These are phyloP conservation scores for Craseonycteris thonglongyai DNA, from an alignment of 2,113 vertebrate genomes.

Conservation along the genomic window DNA sequence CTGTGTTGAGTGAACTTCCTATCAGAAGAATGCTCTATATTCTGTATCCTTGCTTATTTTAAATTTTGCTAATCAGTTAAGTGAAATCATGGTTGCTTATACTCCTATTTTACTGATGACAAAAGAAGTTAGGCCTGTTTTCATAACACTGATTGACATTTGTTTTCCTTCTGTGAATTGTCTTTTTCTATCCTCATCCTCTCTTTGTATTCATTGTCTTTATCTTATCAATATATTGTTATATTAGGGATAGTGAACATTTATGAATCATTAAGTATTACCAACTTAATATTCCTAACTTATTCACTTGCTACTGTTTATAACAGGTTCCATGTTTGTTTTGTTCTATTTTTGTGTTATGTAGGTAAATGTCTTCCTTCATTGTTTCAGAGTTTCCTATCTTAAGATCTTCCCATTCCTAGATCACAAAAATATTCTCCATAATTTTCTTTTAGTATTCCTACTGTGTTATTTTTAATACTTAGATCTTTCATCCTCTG, in stretches of 20 bases:
- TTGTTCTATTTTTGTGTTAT: not conserved
- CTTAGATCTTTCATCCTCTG: not conserved
- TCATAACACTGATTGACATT: not conserved
- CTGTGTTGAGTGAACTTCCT: accelerated
- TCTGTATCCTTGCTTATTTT: too few relatives aligned
- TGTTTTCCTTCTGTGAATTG: not conserved
- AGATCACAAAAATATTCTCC: not conserved
- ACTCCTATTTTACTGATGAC: not conserved
- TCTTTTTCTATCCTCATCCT: not conserved
- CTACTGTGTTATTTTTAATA: not conserved
- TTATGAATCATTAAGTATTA: not conserved
- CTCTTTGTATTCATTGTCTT: not conserved
- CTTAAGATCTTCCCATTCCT: not conserved
- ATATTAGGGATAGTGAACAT: not conserved
- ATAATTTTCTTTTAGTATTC: not conserved
- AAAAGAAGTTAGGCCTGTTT: not conserved
- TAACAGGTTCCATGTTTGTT: not conserved
- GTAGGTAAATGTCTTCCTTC: not conserved
- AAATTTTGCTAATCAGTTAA: not conserved
- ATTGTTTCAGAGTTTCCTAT: not conserved
- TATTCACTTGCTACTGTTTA: not conserved
- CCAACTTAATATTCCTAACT: not conserved
- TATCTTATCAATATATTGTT: not conserved
- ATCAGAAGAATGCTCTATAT: not conserved
- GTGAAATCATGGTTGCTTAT: not conserved